These are phyloP conservation scores for Chesias legatella DNA, from an alignment of 2,888 invertebrate species.

Conservation along the genomic window DNA sequence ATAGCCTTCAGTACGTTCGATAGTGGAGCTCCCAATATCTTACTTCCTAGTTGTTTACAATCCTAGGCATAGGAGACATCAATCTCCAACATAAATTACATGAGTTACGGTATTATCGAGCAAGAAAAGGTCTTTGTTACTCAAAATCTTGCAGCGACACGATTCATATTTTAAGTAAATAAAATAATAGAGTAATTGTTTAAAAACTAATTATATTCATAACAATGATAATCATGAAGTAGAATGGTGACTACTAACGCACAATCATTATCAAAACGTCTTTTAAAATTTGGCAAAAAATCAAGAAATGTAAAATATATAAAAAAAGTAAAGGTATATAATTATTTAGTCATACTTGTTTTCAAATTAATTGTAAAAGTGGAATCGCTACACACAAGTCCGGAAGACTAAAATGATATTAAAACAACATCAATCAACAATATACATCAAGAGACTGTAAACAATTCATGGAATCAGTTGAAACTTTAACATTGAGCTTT, in stretches of 20 bases:
- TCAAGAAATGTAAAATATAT: constrained; percentile 19
- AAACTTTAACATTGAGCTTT: constrained; percentile 65
- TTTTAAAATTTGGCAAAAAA: constrained; percentile 31
- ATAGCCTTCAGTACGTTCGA: constrained; percentile 33
- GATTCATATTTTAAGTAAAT: constrained; percentile 21
- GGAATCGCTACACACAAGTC: constrained; percentile 26
- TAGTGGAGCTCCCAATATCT: constrained; percentile 19
- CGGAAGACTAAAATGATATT: constrained; percentile 43
- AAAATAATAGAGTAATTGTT: constrained; percentile 28
- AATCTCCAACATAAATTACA: constrained; percentile 7
- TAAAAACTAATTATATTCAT: constrained; percentile 32
- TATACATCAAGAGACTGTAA: neutral
- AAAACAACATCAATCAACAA: constrained; percentile 3
- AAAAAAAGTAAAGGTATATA: constrained; percentile 16
- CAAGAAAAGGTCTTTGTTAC: neutral
- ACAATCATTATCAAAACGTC: constrained; percentile 26
- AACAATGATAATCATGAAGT: constrained; percentile 34
- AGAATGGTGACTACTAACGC: constrained; percentile 44
- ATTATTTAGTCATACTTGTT: constrained; percentile 17
- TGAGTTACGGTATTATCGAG: neutral
- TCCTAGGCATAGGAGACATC: constrained; percentile 7
- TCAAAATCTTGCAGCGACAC: neutral
- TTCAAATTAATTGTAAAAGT: constrained; percentile 16
- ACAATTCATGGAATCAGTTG: constrained; percentile 7
- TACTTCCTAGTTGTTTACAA: constrained; percentile 15